These are phyloP conservation scores for Coptotermes formosanus DNA, from an alignment of 1,140 invertebrate genomes.

Conservation along the genomic window DNA sequence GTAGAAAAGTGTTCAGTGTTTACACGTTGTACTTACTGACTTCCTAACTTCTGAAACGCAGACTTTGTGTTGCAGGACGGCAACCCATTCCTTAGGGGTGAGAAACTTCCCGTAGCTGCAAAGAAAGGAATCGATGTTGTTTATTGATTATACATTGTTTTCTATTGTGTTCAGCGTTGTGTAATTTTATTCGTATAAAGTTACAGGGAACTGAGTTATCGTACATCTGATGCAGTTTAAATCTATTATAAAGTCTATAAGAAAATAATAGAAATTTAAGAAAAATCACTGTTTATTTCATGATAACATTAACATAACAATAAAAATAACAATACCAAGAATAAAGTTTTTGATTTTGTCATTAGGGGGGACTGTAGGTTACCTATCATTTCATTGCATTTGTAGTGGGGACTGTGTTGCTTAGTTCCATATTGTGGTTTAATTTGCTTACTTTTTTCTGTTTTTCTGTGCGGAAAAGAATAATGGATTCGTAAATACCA, in stretches of 20 bases:
- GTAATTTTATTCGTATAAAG: not conserved
- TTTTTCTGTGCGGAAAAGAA: too few species aligned
- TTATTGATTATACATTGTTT: conserved; percentile 28
- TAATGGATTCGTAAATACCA: too few species aligned
- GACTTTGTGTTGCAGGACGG: conserved; percentile 53
- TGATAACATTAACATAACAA: not conserved
- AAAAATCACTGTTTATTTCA: not conserved
- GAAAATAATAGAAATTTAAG: not conserved
- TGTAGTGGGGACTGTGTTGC: too few species aligned
- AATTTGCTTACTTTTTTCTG: too few species aligned
- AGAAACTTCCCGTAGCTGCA: conserved; percentile 81
- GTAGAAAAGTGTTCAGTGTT: too few species aligned
- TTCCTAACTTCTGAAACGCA: not conserved
- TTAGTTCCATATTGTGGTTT: too few species aligned
- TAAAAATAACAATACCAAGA: not conserved
- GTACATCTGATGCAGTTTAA: not conserved
- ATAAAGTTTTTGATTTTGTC: not conserved
- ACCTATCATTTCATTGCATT: too few species aligned
- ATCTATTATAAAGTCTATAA: not conserved
- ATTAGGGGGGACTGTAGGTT: not conserved
- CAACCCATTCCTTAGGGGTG: conserved; percentile 77
- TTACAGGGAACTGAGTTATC: not conserved
- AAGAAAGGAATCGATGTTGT: conserved; percentile 77
- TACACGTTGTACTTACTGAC: too few species aligned
- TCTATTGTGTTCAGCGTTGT: not conserved